These are phyloP conservation scores for Brachionichthys hirsutus DNA, from an alignment of 2,113 vertebrate genomes.

Conservation along the genomic window DNA sequence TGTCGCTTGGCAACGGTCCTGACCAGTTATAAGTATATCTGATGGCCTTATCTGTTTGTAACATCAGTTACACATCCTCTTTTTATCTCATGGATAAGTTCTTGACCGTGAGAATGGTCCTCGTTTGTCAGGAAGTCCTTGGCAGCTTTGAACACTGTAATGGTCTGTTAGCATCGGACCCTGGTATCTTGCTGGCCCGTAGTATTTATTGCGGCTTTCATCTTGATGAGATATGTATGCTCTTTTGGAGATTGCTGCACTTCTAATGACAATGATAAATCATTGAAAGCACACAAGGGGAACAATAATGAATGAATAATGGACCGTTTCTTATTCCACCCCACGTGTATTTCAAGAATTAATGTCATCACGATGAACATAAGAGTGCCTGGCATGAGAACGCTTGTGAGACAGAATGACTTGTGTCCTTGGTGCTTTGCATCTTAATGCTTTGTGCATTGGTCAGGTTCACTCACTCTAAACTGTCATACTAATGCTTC, in stretches of 20 bases:
- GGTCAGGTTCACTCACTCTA: neutral
- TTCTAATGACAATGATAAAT: conserved; percentile 58
- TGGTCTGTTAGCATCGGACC: conserved; percentile 10
- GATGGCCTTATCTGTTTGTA: neutral
- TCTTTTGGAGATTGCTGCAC: conserved; percentile 34
- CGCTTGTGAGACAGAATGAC: conserved; percentile 21
- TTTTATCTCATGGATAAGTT: conserved; percentile 26
- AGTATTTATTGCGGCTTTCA: conserved; percentile 47
- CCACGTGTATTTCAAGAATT: conserved; percentile 39
- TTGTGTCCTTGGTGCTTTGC: conserved; percentile 21
- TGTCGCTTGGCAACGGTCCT: neutral
- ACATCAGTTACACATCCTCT: neutral
- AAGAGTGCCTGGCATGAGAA: conserved; percentile 24
- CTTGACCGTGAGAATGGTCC: conserved; percentile 6
- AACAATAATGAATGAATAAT: conserved; percentile 59
- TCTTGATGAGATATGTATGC: conserved; percentile 37
- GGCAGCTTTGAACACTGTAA: conserved; percentile 25
- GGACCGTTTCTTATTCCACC: conserved; percentile 43
- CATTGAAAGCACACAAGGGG: conserved; percentile 45
- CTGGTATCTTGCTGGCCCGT: conserved; percentile 6
- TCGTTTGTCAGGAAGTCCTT: conserved; percentile 38
- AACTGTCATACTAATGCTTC: neutral
- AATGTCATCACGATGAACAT: conserved; percentile 40
- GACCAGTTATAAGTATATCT: neutral
- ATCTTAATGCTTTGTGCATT: conserved; percentile 13